Conservation (phyloP, 2,113 vertebrate genomes). For the Dryoscopus gambensis region DNA sequence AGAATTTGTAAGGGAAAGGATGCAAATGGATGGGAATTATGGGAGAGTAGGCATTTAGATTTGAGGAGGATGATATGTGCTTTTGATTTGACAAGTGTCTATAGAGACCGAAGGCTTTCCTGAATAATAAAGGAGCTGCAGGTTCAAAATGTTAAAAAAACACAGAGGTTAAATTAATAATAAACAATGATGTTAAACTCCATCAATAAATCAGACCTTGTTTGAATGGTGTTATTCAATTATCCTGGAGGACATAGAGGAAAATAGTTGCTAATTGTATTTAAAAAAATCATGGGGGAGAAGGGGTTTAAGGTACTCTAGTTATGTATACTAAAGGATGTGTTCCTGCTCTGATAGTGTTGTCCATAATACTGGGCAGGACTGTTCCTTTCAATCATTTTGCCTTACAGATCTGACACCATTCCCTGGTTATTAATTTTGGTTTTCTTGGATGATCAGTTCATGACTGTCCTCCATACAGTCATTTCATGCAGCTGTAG, state of each 20-base stretch:
- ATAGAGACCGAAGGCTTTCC: background rate
- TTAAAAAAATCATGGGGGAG: background rate
- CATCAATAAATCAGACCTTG: background rate
- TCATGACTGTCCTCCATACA: background rate
- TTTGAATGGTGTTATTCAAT: background rate
- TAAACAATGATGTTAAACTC: background rate
- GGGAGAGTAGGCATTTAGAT: background rate
- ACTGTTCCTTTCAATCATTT: background rate
- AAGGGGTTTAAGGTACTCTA: background rate
- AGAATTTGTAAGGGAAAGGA: background rate
- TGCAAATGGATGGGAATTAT: fast-evolving
- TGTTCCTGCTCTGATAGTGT: background rate
- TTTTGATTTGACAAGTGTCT: background rate
- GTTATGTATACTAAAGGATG: background rate
- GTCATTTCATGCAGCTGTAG: background rate
- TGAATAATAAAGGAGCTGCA: background rate
- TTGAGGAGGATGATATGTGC: background rate
- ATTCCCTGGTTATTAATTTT: background rate
- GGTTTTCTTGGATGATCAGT: background rate
- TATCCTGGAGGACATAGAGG: background rate
- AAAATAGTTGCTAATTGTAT: background rate
- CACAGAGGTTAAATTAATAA: background rate
- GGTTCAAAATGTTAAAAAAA: background rate
- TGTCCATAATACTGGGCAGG: background rate
- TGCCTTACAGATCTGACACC: background rate